Percentiles rank a stretch among this genome's conserved stretches.
Evolutionary conservation across 2,113 vertebrate genomes (phyloP).

Genomic region (Daboia siamensis): DNA sequence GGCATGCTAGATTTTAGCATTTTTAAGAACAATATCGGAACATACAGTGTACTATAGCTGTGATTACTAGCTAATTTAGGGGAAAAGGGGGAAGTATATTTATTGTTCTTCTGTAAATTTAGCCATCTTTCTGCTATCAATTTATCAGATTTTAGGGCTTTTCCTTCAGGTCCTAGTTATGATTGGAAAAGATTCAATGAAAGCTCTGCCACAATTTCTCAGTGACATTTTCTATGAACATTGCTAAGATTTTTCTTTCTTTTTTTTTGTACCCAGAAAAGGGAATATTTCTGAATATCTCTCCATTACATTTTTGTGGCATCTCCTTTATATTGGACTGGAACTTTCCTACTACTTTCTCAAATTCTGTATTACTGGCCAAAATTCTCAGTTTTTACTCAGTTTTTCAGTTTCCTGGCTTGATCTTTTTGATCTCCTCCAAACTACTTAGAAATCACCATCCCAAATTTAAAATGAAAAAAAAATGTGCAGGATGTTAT

Average conservation of each 20-base stretch:
- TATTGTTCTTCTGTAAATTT: slow-evolving; percentile 68
- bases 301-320: background rate
- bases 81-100: slow-evolving; percentile 46
- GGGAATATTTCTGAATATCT: background rate
- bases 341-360: background rate
- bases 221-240: background rate
- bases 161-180: background rate
- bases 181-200: background rate
- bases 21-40: slow-evolving; percentile 57
- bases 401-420: background rate
- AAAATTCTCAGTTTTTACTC: background rate
- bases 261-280: background rate
- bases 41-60: slow-evolving; percentile 33
- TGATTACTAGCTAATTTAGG: slow-evolving; percentile 58
- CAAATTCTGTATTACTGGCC: background rate
- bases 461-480: background rate
- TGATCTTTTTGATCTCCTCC: background rate
- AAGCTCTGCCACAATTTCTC: background rate
- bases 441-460: background rate
- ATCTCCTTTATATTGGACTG: background rate
- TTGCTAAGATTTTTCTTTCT: background rate
- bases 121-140: slow-evolving; percentile 67
- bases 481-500: background rate
- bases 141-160: background rate
- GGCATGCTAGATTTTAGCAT: slow-evolving; percentile 59